Evolutionary conservation across 2,797 vertebrate species (phyloP).

Genomic region (Ptychadena robeensis): DNA sequence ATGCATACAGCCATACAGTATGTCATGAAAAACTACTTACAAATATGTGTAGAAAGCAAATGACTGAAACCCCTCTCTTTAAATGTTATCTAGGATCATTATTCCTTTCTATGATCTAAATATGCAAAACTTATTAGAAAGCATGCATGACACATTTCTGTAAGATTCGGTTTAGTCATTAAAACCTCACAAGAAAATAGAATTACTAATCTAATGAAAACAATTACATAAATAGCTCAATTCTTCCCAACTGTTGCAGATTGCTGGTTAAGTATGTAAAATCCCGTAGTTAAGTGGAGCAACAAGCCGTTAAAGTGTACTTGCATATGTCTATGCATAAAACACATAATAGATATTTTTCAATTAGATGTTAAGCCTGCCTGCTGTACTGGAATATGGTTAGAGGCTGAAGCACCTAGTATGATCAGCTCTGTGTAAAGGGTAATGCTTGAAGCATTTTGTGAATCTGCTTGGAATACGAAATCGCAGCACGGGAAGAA

Average conservation of each 20-base stretch:
- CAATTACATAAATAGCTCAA: not conserved
- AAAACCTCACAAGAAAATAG: conserved; percentile 22
- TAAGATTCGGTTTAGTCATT: not conserved
- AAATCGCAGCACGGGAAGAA: not conserved
- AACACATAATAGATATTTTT: conserved; percentile 38
- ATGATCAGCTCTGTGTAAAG: conserved; percentile 43
- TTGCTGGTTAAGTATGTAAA: conserved; percentile 15
- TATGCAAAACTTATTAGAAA: not conserved
- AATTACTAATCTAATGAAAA: conserved; percentile 17
- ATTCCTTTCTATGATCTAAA: not conserved
- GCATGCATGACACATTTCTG: not conserved
- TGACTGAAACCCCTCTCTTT: not conserved
- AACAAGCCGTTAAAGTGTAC: conserved; percentile 22
- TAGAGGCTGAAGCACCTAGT: conserved; percentile 40
- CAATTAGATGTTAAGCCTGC: conserved; percentile 40
- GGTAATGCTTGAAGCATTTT: conserved; percentile 36
- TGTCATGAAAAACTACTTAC: too few species aligned
- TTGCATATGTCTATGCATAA: conserved; percentile 32
- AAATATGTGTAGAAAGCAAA: not conserved
- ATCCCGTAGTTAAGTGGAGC: conserved; percentile 3
- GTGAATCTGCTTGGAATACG: conserved; percentile 40
- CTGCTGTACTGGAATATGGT: conserved; percentile 34
- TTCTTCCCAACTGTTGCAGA: conserved; percentile 4
- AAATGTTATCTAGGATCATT: not conserved
- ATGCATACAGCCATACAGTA: too few species aligned